Evolutionary conservation across 2,797 vertebrate species (phyloP), one percentile per base, ranked within the genome.

Genomic region (Crypturellus tataupa): DNA sequence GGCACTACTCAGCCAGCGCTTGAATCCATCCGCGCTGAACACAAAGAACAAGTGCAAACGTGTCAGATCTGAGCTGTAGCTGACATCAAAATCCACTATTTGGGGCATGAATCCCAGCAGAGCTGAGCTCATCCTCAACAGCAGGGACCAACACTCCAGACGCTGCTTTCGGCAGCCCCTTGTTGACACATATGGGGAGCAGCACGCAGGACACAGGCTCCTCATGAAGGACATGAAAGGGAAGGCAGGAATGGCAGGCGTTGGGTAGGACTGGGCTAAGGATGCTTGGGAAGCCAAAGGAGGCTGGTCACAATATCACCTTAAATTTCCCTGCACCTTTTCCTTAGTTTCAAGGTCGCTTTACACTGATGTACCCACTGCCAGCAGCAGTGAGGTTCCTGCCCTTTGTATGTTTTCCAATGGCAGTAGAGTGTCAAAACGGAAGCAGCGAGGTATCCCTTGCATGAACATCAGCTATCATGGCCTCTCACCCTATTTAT

Each of bases 101-200:
- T 80, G 80, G n/a, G 24, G 40, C 62, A 71, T 60, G 24, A 67
- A 51, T 69, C 10, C 31, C 47, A n/a, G 7, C 68, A 39, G 17
- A 79, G 27, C 1, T 63, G 35, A 20, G 20, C 27, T 88, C 56
- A 42, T 42, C 3, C 1, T 0, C 0, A 55, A 6, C 4, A 65
- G 25, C 25, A 85, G 85, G 87, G 42, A 31, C 46, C 13, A 2
- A 63, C 13, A 9, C 27, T 37, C 56, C 24, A 10, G 58, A 56
- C 9, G 6, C 15, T 17, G 51, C 14, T 42, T n/a, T 64, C 37
- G 35, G 33, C 31, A 47, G 33, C 14, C 2, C 14, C 14, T 44
- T 42, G 29, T 51, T 35, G 9, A 78, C 19, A 77, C 6, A 11
- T 5, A 78, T 12, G 21, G 80, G 19, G 31, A 67, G 7, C 27